These are phyloP conservation scores for Phalacrocorax aristotelis DNA, from an alignment of 2,113 vertebrate species.

Conservation along the genomic window DNA sequence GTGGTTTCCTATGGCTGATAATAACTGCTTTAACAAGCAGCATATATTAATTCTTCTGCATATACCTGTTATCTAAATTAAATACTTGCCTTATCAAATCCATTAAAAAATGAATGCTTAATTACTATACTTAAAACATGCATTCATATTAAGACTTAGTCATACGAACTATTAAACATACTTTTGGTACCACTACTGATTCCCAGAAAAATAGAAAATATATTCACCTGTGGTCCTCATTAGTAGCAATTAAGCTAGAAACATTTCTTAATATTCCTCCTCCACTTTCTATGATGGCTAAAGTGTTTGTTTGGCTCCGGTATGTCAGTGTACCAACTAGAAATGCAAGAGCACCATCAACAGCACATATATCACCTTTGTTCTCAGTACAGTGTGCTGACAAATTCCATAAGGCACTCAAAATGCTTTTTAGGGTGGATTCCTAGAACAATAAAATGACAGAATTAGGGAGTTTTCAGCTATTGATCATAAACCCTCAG, in stretches of 20 bases:
- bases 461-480: not conserved
- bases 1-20: not conserved
- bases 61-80: not conserved
- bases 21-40: not conserved
- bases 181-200: not conserved
- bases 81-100: not conserved
- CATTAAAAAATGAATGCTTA: not conserved
- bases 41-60: not conserved
- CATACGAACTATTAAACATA: not conserved
- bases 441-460: slow-evolving; percentile 75
- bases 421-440: slow-evolving; percentile 91
- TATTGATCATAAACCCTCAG: not conserved
- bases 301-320: slow-evolving; percentile 94
- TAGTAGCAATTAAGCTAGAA: slow-evolving; percentile 97
- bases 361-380: slow-evolving; percentile 95
- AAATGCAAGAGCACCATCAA: slow-evolving; percentile 92
- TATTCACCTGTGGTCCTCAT: slow-evolving; percentile 91
- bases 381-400: slow-evolving; percentile 96
- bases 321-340: slow-evolving; percentile 93
- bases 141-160: not conserved
- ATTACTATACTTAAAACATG: not conserved
- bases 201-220: not conserved
- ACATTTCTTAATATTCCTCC: slow-evolving; percentile 97
- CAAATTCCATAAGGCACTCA: slow-evolving; percentile 94
- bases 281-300: slow-evolving; percentile 98